phyloP scores from a whole-genome alignment of 2,888 invertebrate genomes.

The Eurois occulta region DNA sequence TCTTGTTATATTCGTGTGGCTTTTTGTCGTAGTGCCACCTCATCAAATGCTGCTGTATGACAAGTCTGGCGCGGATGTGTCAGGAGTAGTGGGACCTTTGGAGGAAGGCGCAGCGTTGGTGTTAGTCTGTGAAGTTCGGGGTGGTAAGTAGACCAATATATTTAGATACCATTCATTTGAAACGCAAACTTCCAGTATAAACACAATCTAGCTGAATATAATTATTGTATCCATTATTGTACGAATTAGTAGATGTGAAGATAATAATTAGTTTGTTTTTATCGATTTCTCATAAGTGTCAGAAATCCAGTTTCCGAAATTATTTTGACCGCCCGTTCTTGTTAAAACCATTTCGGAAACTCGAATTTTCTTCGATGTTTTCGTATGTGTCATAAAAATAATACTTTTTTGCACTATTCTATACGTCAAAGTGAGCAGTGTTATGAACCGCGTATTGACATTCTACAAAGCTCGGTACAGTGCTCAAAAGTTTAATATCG shows the following conservation, averaged over 20 bases:
- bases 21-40: conserved; percentile 94
- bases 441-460: conserved; percentile 53
- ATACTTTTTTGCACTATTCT: background rate
- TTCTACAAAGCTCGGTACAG: conserved; percentile 65
- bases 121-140: conserved; percentile 96
- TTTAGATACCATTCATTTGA: background rate
- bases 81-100: conserved; percentile 95
- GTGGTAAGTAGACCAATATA: conserved; percentile 91
- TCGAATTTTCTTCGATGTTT: background rate
- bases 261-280: background rate
- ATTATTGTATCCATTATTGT: background rate
- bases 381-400: background rate
- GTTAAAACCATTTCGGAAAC: too few species aligned
- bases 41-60: conserved; percentile 96
- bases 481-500: conserved; percentile 69
- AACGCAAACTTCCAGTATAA: background rate
- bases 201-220: background rate
- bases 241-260: background rate
- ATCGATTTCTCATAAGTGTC: background rate
- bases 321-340: background rate
- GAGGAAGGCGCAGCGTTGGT: conserved; percentile 95
- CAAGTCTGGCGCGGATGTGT: conserved; percentile 95
- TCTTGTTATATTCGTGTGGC: conserved; percentile 23
- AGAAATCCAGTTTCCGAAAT: background rate
- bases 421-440: conserved; percentile 28